Evolutionary conservation across 2,113 vertebrate genomes (phyloP), one percentile per base, ranked within the genome.

Genomic region (Cnemophilus loriae): DNA sequence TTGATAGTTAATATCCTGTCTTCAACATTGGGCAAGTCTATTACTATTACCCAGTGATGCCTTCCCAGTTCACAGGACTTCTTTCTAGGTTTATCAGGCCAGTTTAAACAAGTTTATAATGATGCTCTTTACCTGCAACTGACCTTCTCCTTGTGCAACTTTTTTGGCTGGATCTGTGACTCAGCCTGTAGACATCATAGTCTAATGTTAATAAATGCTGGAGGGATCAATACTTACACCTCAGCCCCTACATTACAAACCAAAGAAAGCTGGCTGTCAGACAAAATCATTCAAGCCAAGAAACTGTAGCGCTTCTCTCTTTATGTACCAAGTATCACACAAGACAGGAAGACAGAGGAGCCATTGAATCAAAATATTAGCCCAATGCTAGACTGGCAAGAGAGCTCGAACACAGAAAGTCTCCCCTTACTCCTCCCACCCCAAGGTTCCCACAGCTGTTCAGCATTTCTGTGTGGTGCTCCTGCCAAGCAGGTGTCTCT

Each of bases 401-500:
- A 87, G 46, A 70, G 35, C 16, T 60, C 61, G 56, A 77, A 46
- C n/a, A 71, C 10, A n/a, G 33, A 27, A 32, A 60, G 56, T 20
- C 30, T 64, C 42, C 28, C 49, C 46, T 55, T 59, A 57, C 28
- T 41, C 33, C 28, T 46, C 60, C 39, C 10, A 79, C 28, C 24
- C 20, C 33, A 46, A 50, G 20, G 30, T 83, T 90, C 85, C 76
- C 80, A 73, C 78, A 95, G 92, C 92, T 95, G 82, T 65, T 69
- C 53, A 50, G 18, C 42, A 50, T 20, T 52, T 37, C 44, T 17
- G 9, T 26, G 12, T 32, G 12, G 39, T 32, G 19, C 56, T 89
- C 64, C 75, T 95, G 91, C 95, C 88, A 95, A 96, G 89, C 91
- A 96, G 93, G 95, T 96, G 93, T 75, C 60, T 46, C 46, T 64